Base-by-base conservation (phyloP, 1,140 invertebrate species). In the Drosophila fuyamai region DNA sequence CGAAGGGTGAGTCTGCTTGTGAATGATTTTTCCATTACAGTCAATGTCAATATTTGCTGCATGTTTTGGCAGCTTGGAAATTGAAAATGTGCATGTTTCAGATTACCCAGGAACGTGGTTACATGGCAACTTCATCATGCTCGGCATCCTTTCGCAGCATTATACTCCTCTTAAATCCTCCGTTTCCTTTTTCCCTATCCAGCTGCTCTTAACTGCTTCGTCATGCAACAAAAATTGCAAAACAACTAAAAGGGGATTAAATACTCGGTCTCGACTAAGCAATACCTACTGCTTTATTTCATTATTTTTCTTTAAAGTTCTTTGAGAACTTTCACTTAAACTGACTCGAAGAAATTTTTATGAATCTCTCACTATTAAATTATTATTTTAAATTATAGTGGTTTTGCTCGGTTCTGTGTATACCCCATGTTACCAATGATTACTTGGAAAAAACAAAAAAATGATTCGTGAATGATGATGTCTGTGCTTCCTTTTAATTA, bases 11-110 rank as follows among this genome's bases (percentile, higher is more conserved):
- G 60, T 46, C 55, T 57, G 56, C 29, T 47, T 58, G 76, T 29
- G 51, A 58, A 79, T 82, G 84, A 73, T 68, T 86, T 86, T 86
- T 67, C 76, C 83, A 86, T 86, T 88, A 83, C 71, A 83, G 57
- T 88, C 83, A 86, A 70, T 83, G 83, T 88, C 83, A 86, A 86
- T 86, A 88, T 86, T 86, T 86, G 83, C 83, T 48, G 72, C 79
- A 77, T 82, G 79, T 88, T 88, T 74, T 88, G 83, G 83, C 83
- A 86, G 83, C 79, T 88, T 70, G 68, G 71, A 86, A 88, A 86
- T 88, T 89, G 80, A 83, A 86, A 86, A 83, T 70, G 65, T 58
- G 54, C 81, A 79, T 43, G 38, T 63, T 53, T 60, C 35, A 43
- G 40, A 38, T 57, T 70, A 58, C 41, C 36, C 41, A 8, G 51